phyloP scores from a whole-genome alignment of 2,888 invertebrate genomes.

The Catocala sponsa region DNA sequence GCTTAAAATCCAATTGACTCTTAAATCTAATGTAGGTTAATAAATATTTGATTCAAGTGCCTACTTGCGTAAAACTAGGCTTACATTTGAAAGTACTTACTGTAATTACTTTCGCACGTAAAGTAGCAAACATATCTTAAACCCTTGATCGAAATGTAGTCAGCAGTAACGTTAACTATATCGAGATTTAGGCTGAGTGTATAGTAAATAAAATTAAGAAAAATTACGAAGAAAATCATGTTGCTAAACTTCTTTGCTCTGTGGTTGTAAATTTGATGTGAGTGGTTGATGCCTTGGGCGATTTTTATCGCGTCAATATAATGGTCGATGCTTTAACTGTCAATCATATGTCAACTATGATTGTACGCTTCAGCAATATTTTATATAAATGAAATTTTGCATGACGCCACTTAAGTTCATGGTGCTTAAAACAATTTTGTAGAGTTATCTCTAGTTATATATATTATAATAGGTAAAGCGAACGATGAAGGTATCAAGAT shows the following conservation, averaged over 20 bases:
- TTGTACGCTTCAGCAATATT: slow-evolving; percentile 12
- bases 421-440: not conserved
- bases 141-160: slow-evolving; percentile 62
- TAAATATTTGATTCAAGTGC: slow-evolving; percentile 5
- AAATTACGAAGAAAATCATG: slow-evolving; percentile 30
- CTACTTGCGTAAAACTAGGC: slow-evolving; percentile 1
- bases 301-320: slow-evolving; percentile 22
- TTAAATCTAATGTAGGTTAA: not conserved
- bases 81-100: slow-evolving; percentile 51
- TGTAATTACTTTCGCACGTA: slow-evolving; percentile 56
- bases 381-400: slow-evolving; percentile 4
- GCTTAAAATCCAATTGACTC: slow-evolving; percentile 9
- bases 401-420: not conserved
- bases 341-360: slow-evolving; percentile 36
- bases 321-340: slow-evolving; percentile 46
- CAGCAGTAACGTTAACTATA: slow-evolving; percentile 47
- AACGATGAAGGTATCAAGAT: too few relatives aligned
- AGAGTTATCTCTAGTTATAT: too few relatives aligned
- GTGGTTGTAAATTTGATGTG: slow-evolving; percentile 17
- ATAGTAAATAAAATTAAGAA: slow-evolving; percentile 17
- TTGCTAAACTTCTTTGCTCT: slow-evolving; percentile 11
- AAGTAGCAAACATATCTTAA: slow-evolving; percentile 61
- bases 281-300: slow-evolving; percentile 10
- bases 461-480: too few relatives aligned
- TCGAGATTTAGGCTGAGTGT: slow-evolving; percentile 23